Evolutionary conservation across 2,113 vertebrate species (phyloP).

Genomic region (Zapornia atra): DNA sequence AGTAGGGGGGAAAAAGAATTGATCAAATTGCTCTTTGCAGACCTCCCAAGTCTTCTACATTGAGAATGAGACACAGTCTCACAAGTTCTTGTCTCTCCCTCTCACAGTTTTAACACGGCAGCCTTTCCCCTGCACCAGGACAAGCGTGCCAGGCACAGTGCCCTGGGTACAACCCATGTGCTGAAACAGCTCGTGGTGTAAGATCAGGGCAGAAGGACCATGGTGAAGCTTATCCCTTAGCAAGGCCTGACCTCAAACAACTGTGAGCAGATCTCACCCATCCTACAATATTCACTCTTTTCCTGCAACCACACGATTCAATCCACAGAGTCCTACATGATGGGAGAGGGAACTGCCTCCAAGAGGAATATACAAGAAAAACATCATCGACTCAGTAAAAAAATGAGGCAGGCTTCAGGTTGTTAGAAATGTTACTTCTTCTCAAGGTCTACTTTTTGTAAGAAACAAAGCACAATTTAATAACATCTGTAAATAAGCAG

Average conservation of each 20-base stretch:
- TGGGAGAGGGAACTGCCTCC: neutral
- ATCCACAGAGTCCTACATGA: neutral
- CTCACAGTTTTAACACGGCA: neutral
- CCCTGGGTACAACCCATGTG: neutral
- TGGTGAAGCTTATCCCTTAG: neutral
- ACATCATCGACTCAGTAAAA: neutral
- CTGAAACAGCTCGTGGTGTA: neutral
- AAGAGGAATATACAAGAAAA: neutral
- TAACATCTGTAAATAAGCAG: neutral
- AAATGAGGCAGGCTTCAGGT: neutral
- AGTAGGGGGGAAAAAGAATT: conserved; percentile 58
- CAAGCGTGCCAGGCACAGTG: accelerated
- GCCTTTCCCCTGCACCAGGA: neutral
- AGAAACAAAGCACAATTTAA: neutral
- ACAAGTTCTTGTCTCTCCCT: neutral
- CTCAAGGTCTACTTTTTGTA: neutral
- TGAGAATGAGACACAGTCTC: neutral
- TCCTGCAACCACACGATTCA: neutral
- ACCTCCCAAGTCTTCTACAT: neutral
- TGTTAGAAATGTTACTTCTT: neutral
- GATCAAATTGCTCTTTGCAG: conserved; percentile 57
- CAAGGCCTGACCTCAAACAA: neutral
- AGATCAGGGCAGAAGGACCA: neutral
- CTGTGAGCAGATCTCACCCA: neutral
- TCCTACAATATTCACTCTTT: neutral